Evolutionary conservation across 2,113 vertebrate species (phyloP), one percentile per base, ranked within the genome.

Genomic region (Triplophysa rosa): DNA sequence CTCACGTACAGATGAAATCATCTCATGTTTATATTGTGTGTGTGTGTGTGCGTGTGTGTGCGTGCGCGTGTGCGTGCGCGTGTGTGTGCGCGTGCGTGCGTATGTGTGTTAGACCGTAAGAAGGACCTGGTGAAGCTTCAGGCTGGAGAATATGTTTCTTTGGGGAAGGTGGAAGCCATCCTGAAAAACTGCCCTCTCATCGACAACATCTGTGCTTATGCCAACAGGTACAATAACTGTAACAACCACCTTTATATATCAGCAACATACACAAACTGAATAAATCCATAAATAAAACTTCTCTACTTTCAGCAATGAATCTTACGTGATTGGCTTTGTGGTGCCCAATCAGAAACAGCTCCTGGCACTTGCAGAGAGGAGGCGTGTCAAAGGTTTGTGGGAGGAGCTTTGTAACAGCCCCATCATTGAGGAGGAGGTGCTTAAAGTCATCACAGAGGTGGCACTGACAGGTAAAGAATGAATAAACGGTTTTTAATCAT

Each of bases 51-150:
- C 2, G 24, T 24, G 24, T 87, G 66, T 82, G 80, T n/a, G n/a
- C n/a, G n/a, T n/a, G n/a, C n/a, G n/a, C n/a, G n/a, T n/a, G n/a
- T n/a, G n/a, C n/a, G n/a, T n/a, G n/a, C n/a, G n/a, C n/a, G n/a
- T n/a, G n/a, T n/a, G n/a, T n/a, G n/a, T n/a, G n/a, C n/a, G n/a
- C n/a, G n/a, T n/a, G n/a, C n/a, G n/a, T n/a, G n/a, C n/a, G n/a
- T n/a, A n/a, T n/a, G n/a, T 84, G 7, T 65, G 17, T 16, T 72
- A 99, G 97, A 99, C 90, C 95, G 97, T 83, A 99, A 98, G 86
- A 99, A 98, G 87, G 97, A 99, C 87, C 91, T 99, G 87, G 97
- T 99, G 76, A 98, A 99, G 80, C 94, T 98, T 19, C 96, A 98
- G 87, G 95, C 95, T 0, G 97, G 97, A 81, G 96, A 99, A 81